Conservation (phyloP, 2,888 invertebrate genomes). For the Lithophane ornitopus region DNA sequence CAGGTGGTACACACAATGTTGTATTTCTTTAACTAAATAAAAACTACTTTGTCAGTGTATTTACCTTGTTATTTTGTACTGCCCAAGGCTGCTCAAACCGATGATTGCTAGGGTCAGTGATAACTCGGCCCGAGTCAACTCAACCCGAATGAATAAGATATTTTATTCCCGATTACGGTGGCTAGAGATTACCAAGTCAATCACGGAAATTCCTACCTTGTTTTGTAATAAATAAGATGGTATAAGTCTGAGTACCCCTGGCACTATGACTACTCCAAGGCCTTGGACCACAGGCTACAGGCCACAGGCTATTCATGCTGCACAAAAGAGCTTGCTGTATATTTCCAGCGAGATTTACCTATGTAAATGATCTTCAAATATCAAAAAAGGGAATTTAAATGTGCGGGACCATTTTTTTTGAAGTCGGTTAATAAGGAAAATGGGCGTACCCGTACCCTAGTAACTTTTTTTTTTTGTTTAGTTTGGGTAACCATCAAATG, state of each 20-base stretch:
- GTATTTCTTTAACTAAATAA: not conserved
- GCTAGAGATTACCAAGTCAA: not conserved
- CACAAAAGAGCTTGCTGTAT: not conserved
- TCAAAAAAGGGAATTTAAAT: too few relatives aligned
- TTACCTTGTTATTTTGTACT: not conserved
- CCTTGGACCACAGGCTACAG: too few relatives aligned
- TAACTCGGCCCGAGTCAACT: too few relatives aligned
- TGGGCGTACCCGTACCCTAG: too few relatives aligned
- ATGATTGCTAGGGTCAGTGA: too few relatives aligned
- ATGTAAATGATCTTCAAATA: not conserved
- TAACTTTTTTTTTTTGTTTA: too few relatives aligned
- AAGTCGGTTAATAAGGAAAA: not conserved
- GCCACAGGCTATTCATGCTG: too few relatives aligned
- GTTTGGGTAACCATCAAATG: too few relatives aligned
- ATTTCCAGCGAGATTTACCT: not conserved
- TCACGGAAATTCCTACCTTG: not conserved
- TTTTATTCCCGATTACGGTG: not conserved
- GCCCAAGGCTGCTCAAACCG: not conserved
- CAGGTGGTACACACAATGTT: slow-evolving; percentile 6
- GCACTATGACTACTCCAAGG: too few relatives aligned
- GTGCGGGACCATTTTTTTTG: not conserved
- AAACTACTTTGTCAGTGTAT: not conserved
- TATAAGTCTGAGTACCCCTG: too few relatives aligned
- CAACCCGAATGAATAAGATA: too few relatives aligned
- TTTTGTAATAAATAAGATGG: not conserved